These are phyloP conservation scores for Albula glossodonta DNA, from an alignment of 2,113 vertebrate species.

Conservation along the genomic window DNA sequence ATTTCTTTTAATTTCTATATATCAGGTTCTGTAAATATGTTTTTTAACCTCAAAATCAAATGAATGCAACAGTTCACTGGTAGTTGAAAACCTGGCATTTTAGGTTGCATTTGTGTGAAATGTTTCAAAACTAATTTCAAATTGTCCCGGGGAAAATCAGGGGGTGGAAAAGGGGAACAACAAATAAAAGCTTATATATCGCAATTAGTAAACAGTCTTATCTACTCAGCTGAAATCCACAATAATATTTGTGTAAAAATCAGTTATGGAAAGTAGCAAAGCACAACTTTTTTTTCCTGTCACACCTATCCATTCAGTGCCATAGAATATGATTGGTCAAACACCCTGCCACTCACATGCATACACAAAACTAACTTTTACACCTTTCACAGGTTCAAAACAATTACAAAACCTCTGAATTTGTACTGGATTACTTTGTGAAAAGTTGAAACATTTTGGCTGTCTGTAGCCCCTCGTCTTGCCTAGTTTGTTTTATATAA, in stretches of 20 bases:
- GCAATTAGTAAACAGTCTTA: constrained; percentile 18
- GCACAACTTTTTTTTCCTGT: constrained; percentile 17
- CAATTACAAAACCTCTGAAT: constrained; percentile 39
- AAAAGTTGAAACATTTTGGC: constrained; percentile 40
- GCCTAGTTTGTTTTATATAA: constrained; percentile 62
- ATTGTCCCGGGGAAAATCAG: background rate
- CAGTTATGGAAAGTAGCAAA: constrained; percentile 15
- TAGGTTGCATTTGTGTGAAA: constrained; percentile 29
- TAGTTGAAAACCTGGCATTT: background rate
- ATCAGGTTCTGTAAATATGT: background rate
- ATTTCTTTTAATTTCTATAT: background rate
- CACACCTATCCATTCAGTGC: background rate
- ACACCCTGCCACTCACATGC: constrained; percentile 18
- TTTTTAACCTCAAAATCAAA: background rate
- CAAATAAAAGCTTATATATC: constrained; percentile 8
- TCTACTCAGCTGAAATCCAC: constrained; percentile 17
- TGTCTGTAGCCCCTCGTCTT: constrained; percentile 27
- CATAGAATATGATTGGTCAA: background rate
- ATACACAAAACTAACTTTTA: constrained; percentile 29
- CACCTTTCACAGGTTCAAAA: constrained; percentile 27
- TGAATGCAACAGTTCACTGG: background rate
- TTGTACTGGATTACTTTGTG: constrained; percentile 39
- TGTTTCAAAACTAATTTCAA: constrained; percentile 32
- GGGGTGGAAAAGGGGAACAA: background rate
- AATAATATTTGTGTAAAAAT: constrained; percentile 7